Evolutionary conservation across 1,140 invertebrate genomes (phyloP), one percentile per base, ranked within the genome.

Genomic region (Drosophila punjabiensis): DNA sequence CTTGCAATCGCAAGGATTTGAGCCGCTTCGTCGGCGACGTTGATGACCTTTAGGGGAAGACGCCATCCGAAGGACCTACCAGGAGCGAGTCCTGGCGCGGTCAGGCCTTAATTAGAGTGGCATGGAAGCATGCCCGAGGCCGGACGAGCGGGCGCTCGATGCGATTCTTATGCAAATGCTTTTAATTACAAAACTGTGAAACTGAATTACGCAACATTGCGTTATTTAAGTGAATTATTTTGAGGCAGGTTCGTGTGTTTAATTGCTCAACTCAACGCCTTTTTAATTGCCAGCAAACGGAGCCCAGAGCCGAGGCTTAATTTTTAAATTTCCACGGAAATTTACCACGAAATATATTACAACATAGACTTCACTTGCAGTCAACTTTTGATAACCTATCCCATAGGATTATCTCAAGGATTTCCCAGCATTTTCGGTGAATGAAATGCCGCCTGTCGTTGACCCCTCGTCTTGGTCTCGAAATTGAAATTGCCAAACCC

Each of bases 111-210:
- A 90, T 91, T 90, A 75, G 79, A 59, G 80, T 78, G 20, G 82
- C 87, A 86, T 90, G 86, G 53, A 83, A 91, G 62, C 78, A 90
- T 86, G 87, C 87, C 76, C 61, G 65, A 45, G 82, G 86, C 76
- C 63, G 18, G 37, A 28, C 61, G 45, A 30, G 24, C 16, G 53
- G 39, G n/a, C 11, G 47, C 43, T 63, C 59, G 45, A 70, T 70
- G 87, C 76, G 85, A 91, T 89, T 89, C 86, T 66, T 90, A 90
- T 90, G 87, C 87, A 90, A 90, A 90, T 90, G 79, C 68, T 82
- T 90, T 90, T 90, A 90, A 90, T 90, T 90, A 90, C 87, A 90
- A 90, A 90, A 90, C 87, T 90, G 87, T 90, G 87, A 90, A 90
- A 76, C 80, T 67, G 82, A 80, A 91, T 90, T 90, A 87, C 76